Evolutionary conservation across 2,888 invertebrate genomes (phyloP).

Genomic region (Drosophila limbata): DNA sequence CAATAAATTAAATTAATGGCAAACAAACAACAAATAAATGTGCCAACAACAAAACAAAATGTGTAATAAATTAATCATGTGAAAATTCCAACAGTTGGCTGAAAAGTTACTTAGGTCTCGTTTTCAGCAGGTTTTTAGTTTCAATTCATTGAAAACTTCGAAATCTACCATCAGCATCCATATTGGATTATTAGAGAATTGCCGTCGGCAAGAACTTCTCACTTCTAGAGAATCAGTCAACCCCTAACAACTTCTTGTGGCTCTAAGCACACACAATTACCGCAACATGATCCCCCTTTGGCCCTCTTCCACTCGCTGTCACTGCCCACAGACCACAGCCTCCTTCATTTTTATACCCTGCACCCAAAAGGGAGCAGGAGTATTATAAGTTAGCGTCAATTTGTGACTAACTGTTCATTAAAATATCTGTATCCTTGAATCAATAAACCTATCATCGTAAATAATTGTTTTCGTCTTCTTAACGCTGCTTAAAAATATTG

Average conservation of each 20-base stretch:
- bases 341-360: neutral
- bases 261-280: slow-evolving; percentile 28
- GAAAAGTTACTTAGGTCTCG: neutral
- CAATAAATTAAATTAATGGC: neutral
- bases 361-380: neutral
- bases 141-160: neutral
- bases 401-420: too few relatives aligned
- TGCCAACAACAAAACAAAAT: slow-evolving; percentile 1
- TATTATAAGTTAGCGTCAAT: neutral
- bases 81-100: neutral
- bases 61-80: slow-evolving; percentile 6
- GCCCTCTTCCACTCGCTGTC: neutral
- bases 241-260: slow-evolving; percentile 30
- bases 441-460: too few relatives aligned
- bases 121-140: neutral
- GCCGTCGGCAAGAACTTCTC: slow-evolving; percentile 21
- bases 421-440: too few relatives aligned
- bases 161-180: neutral
- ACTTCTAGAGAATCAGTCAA: slow-evolving; percentile 1
- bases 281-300: slow-evolving; percentile 3
- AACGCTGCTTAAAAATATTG: too few relatives aligned
- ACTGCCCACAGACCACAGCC: slow-evolving; percentile 12
- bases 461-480: too few relatives aligned
- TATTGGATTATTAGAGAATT: slow-evolving; percentile 26
- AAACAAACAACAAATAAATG: slow-evolving; percentile 10